phyloP scores from a whole-genome alignment of 2,113 vertebrate species.

The Albula glossodonta region DNA sequence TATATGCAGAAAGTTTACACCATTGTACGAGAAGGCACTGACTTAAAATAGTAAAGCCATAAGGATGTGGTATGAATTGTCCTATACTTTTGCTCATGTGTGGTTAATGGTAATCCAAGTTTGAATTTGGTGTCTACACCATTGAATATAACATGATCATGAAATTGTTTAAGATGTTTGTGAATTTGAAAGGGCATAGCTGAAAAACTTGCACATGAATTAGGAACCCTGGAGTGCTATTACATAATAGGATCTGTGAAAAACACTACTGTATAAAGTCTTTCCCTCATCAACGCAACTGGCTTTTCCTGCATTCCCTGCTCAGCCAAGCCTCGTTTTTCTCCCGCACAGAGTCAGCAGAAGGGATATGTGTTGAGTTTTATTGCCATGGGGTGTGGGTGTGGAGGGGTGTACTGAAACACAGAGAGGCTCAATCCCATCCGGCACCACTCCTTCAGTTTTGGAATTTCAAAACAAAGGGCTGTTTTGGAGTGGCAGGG shows the following conservation, averaged over 20 bases:
- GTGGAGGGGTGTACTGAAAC: background rate
- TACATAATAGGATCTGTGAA: background rate
- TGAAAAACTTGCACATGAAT: background rate
- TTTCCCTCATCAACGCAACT: background rate
- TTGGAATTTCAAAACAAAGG: background rate
- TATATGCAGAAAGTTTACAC: background rate
- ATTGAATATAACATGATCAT: background rate
- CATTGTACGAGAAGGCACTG: background rate
- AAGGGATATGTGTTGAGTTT: background rate
- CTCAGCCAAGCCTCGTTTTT: background rate
- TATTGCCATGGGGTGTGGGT: background rate
- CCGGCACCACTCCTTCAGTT: background rate
- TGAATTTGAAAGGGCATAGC: background rate
- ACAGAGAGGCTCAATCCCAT: background rate
- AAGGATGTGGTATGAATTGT: background rate
- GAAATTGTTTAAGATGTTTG: slow-evolving; percentile 14
- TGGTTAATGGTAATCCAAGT: background rate
- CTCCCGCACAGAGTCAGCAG: background rate
- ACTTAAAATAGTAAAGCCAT: background rate
- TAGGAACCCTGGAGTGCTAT: background rate
- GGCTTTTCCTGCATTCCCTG: background rate
- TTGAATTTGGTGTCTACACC: too few relatives aligned
- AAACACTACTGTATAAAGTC: background rate
- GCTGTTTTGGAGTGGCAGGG: background rate
- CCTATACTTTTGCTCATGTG: background rate